A percentile compares a stretch with the other conserved stretches of the same genome.
phyloP scores from a whole-genome alignment of 1,140 invertebrate species.

The Leptinotarsa undecemlineata region DNA sequence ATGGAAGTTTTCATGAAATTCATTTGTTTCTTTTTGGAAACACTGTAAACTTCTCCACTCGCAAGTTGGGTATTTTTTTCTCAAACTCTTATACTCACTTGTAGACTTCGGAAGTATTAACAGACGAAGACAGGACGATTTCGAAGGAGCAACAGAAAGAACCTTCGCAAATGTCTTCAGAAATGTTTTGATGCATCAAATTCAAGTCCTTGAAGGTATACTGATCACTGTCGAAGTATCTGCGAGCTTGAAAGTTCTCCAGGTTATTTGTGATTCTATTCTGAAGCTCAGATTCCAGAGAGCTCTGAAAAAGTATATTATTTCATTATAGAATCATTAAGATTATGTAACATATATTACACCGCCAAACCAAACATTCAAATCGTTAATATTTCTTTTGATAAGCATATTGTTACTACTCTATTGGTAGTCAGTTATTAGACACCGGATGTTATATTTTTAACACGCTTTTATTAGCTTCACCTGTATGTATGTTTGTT shows the following conservation, averaged over 20 bases:
- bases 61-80: too few relatives aligned
- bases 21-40: too few relatives aligned
- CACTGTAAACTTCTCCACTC: too few relatives aligned
- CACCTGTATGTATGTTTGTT: too few relatives aligned
- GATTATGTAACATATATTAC: too few relatives aligned
- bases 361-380: too few relatives aligned
- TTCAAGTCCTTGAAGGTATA: conserved; percentile 33
- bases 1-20: too few relatives aligned
- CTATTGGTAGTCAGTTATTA: too few relatives aligned
- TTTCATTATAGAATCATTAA: not conserved
- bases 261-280: conserved; percentile 16
- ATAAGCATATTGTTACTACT: too few relatives aligned
- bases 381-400: too few relatives aligned
- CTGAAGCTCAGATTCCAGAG: not conserved
- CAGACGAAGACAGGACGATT: conserved; percentile 18
- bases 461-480: too few relatives aligned
- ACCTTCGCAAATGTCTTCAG: conserved; percentile 33
- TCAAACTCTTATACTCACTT: conserved; percentile 26
- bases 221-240: conserved; percentile 30
- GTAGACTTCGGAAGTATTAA: conserved; percentile 31
- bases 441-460: too few relatives aligned
- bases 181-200: conserved; percentile 20
- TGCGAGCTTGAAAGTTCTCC: conserved; percentile 21
- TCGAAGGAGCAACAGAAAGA: conserved; percentile 40
- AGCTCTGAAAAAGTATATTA: not conserved